Evolutionary conservation across 2,797 vertebrate genomes (phyloP).

Genomic region (Coracias cyanogaster): DNA sequence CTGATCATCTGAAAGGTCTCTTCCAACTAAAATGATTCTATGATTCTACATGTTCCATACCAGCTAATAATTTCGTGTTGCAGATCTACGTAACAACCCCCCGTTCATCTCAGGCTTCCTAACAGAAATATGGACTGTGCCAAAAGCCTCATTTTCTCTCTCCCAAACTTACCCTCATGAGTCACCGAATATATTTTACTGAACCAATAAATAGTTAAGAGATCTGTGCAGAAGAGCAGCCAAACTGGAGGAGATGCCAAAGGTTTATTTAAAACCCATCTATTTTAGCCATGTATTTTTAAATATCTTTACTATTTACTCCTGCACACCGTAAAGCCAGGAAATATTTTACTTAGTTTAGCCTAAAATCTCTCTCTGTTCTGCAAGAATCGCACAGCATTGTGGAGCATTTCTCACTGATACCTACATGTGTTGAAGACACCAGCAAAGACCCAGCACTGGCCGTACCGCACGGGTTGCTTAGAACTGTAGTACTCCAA

Average conservation of each 20-base stretch:
- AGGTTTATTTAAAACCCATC: neutral
- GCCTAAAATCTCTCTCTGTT: neutral
- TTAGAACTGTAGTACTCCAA: constrained; percentile 82
- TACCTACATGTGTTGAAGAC: constrained; percentile 96
- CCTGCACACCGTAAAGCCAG: constrained; percentile 19
- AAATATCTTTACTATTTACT: constrained; percentile 20
- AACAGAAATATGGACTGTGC: neutral
- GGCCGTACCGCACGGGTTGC: constrained; percentile 88
- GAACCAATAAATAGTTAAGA: neutral
- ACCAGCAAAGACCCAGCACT: constrained; percentile 97
- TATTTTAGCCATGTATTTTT: constrained; percentile 36
- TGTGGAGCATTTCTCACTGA: neutral
- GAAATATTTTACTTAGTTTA: neutral
- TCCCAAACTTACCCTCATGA: neutral
- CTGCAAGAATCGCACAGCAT: neutral
- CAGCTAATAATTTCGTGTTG: neutral
- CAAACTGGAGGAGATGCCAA: neutral
- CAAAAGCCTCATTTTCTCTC: neutral
- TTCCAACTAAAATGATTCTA: neutral
- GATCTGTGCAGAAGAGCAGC: neutral
- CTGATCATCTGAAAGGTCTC: neutral
- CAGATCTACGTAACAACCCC: neutral
- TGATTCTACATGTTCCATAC: neutral
- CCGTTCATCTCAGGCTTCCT: neutral
- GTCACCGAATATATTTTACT: neutral